Evolutionary conservation across 2,113 vertebrate genomes (phyloP), one percentile per base, ranked within the genome.

Genomic region (Pavo muticus): DNA sequence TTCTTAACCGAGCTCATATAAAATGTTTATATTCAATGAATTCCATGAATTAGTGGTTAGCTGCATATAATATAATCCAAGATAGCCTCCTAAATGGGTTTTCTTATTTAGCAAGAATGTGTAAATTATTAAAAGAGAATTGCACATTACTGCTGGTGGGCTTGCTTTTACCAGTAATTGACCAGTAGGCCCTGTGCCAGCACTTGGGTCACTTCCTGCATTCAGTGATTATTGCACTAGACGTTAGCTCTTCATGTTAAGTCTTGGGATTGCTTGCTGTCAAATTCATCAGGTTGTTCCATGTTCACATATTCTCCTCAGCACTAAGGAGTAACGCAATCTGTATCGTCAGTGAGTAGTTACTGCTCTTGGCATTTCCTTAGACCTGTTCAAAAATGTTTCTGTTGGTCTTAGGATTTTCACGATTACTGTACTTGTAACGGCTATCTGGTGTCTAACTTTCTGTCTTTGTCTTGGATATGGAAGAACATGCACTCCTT

Each of bases 61-160:
- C 32, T 80, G 47, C 19, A 42, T 40, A 45, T 54, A 32, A 17
- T 35, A 24, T 85, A 69, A 71, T 42, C 75, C 57, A 88, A 72
- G 54, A 85, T 76, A 30, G 63, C 35, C 59, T 78, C 74, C 21
- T 75, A 23, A 0, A 0, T 79, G 39, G 11, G 42, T 48, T 69
- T 74, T 79, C 37, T 54, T 90, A 80, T 35, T 94, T 80, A 85
- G 21, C 4, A 9, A 72, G 40, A 50, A 39, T 10, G 3, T 29
- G 80, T 84, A 42, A 92, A 84, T 94, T 95, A 92, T 94, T 89
- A 82, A 95, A 76, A 84, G 54, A 42, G 61, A 73, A 69, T 50
- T 75, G 52, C 32, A 40, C 13, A 2, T 70, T 44, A 19, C 54
- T 88, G n/a, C 17, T 84, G 80, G 37, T 23, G 77, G 57, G 9